Evolutionary conservation across 2,113 vertebrate species (phyloP).

Genomic region (Barbus barbus): DNA sequence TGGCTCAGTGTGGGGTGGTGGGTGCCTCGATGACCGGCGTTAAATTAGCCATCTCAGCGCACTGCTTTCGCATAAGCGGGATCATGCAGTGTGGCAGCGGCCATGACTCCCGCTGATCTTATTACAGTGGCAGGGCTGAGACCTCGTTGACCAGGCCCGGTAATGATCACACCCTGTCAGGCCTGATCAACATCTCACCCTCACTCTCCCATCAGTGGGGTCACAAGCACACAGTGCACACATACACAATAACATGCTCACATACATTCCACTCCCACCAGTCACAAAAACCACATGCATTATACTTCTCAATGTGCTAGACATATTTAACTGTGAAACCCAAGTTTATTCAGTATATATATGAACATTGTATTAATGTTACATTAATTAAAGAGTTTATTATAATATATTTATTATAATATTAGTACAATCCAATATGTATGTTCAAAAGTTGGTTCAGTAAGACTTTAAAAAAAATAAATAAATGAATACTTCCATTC

Average conservation of each 20-base stretch:
- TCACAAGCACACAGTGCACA: slow-evolving; percentile 38
- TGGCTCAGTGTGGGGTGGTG: slow-evolving; percentile 4
- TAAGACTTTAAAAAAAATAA: no score
- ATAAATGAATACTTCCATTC: no score
- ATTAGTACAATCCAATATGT: no score
- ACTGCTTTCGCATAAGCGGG: slow-evolving; percentile 25
- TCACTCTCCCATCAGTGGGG: slow-evolving; percentile 35
- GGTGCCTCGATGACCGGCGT: background rate
- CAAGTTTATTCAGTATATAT: no score
- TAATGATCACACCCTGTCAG: slow-evolving; percentile 50
- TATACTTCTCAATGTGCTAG: no score
- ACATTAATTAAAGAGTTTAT: no score
- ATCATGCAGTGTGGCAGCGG: slow-evolving; percentile 24
- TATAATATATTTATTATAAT: no score
- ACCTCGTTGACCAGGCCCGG: slow-evolving; percentile 24
- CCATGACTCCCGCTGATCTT: slow-evolving; percentile 38
- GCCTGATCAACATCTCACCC: slow-evolving; percentile 40
- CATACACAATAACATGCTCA: background rate
- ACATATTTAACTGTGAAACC: no score
- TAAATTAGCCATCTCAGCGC: slow-evolving; percentile 40
- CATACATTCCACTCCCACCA: background rate
- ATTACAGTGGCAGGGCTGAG: slow-evolving; percentile 42
- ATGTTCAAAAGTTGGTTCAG: no score
- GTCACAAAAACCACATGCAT: background rate
- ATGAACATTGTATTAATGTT: no score